Base-by-base conservation (phyloP, 2,888 invertebrate species). In the Escarpia spicata region DNA sequence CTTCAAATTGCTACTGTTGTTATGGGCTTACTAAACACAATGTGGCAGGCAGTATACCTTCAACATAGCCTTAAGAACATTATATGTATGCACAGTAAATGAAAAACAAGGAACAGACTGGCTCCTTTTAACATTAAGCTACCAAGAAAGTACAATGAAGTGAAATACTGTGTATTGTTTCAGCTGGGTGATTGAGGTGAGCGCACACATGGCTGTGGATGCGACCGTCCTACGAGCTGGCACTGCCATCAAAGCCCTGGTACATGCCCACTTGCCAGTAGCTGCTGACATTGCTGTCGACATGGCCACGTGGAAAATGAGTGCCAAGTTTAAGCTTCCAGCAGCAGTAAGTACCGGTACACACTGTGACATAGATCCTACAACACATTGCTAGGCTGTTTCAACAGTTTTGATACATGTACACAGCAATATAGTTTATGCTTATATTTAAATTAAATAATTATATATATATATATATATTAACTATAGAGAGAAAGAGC, bases 321-420 rank as follows among this genome's bases (percentile, higher is more conserved):
- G 31, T 43, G 43, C 52, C 60, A 89, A 92, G 92, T 3, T 75
- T 43, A 44, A 43, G 31, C 89, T 92, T 75, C 92, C 92, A 43
- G 37, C 37, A 3, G 92, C 44, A 15, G 92, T 92, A 58, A 89
- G 89, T 75, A 26, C 43, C 37, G 37, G 37, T 37, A 37, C 37
- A 37, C 37, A 37, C 37, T 1, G 37, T 37, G 37, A 37, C n/a
- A n/a, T n/a, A 52, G 52, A 12, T 52, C 6, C 52, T 52, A 15
- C 15, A 52, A 52, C 52, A 52, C 15, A 52, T 75, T 75, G 75
- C 75, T 75, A 75, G 75, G 75, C 52, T 52, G 15, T 52, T 52
- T 52, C 2, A 52, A 15, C 52, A 52, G 52, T 52, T 52, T 37
- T 52, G 52, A 52, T 52, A 12, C 52, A 52, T 52, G 12, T 52